A percentile compares a stretch with the other conserved stretches of the same genome.
Conservation (phyloP, 23 tunicate species). For the Styela plicata region DNA sequence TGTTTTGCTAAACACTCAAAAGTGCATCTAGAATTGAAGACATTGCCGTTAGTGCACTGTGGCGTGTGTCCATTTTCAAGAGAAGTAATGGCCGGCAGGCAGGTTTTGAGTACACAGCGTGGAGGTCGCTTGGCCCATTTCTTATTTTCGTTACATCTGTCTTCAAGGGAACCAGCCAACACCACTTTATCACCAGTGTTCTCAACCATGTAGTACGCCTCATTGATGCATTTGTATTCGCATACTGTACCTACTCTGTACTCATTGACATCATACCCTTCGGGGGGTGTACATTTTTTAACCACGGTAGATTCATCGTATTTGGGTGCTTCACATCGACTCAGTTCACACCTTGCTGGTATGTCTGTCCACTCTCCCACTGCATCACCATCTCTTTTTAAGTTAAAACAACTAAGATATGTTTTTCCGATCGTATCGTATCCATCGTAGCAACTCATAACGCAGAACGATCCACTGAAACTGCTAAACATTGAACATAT, state of each 20-base stretch:
- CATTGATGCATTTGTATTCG: constrained; percentile 16
- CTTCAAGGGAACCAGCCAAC: background rate
- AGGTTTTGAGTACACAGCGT: constrained; percentile 9
- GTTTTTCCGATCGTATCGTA: constrained; percentile 11
- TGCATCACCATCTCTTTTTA: constrained; percentile 18
- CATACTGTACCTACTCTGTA: constrained; percentile 29
- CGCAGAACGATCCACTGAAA: constrained; percentile 20
- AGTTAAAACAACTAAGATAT: constrained; percentile 1
- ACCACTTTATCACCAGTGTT: constrained; percentile 6
- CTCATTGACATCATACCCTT: constrained; percentile 2
- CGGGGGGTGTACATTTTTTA: constrained; percentile 8
- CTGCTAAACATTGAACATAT: background rate
- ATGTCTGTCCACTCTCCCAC: constrained; percentile 13
- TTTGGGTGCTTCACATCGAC: constrained; percentile 6
- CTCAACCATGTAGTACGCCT: constrained; percentile 19
- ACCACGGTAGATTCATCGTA: constrained; percentile 19
- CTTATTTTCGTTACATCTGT: constrained; percentile 3
- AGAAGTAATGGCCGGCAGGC: constrained; percentile 5
- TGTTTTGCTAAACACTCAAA: constrained; percentile 16
- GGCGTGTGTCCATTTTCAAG: constrained; percentile 14
- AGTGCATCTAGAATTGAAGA: constrained; percentile 6
- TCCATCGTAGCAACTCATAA: constrained; percentile 23
- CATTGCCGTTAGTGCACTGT: constrained; percentile 17
- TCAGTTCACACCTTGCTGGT: background rate
- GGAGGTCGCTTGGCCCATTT: constrained; percentile 15